phyloP scores from a whole-genome alignment of 2,113 vertebrate species.

The Cettia cetti region DNA sequence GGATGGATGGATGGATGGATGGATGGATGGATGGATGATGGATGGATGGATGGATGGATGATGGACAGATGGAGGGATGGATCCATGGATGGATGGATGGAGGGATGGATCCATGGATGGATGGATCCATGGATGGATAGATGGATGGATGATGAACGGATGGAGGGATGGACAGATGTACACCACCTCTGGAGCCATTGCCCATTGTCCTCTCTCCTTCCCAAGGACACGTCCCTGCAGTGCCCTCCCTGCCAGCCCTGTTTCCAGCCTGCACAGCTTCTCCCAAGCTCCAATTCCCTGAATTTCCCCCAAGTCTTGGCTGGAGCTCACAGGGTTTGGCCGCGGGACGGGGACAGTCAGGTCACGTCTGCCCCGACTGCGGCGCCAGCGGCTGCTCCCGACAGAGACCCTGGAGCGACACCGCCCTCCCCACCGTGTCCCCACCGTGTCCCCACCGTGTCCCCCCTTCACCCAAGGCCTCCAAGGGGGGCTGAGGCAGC shows the following conservation, averaged over 20 bases:
- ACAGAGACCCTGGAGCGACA: fast-evolving
- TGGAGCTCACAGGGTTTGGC: not conserved
- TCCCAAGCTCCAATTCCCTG: not conserved
- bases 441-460: not conserved
- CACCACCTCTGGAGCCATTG: not conserved
- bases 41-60: not conserved
- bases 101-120: not conserved
- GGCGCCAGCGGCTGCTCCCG: not conserved
- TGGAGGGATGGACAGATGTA: fast-evolving
- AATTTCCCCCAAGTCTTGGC: not conserved
- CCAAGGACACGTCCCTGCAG: not conserved
- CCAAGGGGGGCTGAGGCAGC: not conserved
- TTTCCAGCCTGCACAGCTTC: not conserved
- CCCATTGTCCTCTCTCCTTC: fast-evolving
- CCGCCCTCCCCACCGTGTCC: not conserved
- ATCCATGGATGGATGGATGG: too few species aligned
- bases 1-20: not conserved
- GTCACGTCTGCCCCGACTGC: not conserved
- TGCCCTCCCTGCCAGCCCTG: not conserved
- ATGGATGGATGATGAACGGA: fast-evolving
- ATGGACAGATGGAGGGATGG: too few species aligned
- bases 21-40: too few species aligned
- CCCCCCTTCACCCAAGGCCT: not conserved
- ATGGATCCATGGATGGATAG: not conserved
- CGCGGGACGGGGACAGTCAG: not conserved